Base-by-base conservation (phyloP, 92 coral and sea anemone genomes). In the Paramuricea clavata region DNA sequence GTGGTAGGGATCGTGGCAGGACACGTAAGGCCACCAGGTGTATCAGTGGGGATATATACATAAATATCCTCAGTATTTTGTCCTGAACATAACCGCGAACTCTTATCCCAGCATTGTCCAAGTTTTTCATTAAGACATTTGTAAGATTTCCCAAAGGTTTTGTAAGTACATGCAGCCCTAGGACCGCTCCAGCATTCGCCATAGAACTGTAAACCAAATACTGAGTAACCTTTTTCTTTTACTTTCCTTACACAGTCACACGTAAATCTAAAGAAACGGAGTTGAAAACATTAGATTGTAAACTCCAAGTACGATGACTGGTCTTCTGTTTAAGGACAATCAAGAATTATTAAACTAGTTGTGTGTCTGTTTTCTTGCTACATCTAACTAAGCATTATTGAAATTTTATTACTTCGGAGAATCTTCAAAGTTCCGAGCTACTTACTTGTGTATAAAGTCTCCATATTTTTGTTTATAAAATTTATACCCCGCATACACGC, bases 101-200 rank as follows among this genome's bases (percentile, higher is more conserved):
- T 78, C 11, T 7, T 8, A 21, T 78, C 83, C 1, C 49, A 78
- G 57, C 83, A 78, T 60, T 17, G 9, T n/a, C 6, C 26, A 5
- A 56, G 50, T 32, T 59, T 59, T 25, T 59, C 83, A 35, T 78
- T 34, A 5, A 78, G 56, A 21, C 83, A 78, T 21, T 68, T 34
- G 54, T 60, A 0, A 25, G 72, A 19, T 57, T 33, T 57, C 19
- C 70, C 83, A 78, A 78, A 60, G 54, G 30, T 60, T 22, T 33
- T 60, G 54, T 78, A 78, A 39, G 70, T 56, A 78, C 83, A 78
- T n/a, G n/a, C n/a, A n/a, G n/a, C n/a, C n/a, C n/a, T n/a, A n/a
- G n/a, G n/a, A n/a, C n/a, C n/a, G n/a, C n/a, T n/a, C n/a, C n/a
- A n/a, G n/a, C n/a, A n/a, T n/a, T n/a, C n/a, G n/a, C n/a, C n/a